Conservation (phyloP, 2,797 vertebrate species). For the Rhinophrynus dorsalis region DNA sequence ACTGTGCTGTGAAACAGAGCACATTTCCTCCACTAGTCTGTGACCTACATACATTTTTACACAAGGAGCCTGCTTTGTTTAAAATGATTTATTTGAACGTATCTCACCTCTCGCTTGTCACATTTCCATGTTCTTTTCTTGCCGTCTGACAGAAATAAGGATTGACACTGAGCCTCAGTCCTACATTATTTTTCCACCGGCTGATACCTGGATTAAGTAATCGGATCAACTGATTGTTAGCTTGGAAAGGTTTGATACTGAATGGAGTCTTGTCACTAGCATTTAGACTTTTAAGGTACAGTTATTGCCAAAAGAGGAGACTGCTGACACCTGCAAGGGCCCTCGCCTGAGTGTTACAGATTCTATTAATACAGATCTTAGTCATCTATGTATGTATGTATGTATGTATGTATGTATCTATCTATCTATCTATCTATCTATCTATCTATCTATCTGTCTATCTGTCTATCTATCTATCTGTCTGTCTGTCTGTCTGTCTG, state of each 20-base stretch:
- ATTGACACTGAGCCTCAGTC: constrained; percentile 47
- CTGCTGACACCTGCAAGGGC: constrained; percentile 19
- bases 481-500: too few species aligned
- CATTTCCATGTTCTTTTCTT: constrained; percentile 35
- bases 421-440: too few species aligned
- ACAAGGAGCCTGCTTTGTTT: constrained; percentile 1
- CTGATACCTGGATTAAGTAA: constrained; percentile 52
- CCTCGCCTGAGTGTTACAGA: constrained; percentile 27
- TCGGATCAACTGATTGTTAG: constrained; percentile 55
- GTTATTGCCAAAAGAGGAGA: constrained; percentile 48
- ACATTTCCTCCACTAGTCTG: not conserved
- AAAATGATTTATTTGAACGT: constrained; percentile 7
- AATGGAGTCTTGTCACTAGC: constrained; percentile 51
- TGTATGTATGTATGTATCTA: too few species aligned
- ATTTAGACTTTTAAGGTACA: constrained; percentile 49
- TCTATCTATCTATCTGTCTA: too few species aligned
- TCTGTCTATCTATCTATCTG: too few species aligned
- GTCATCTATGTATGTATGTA: too few species aligned
- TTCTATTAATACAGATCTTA: not conserved
- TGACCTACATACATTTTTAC: not conserved
- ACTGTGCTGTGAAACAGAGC: not conserved
- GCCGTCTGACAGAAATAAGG: constrained; percentile 50
- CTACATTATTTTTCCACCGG: constrained; percentile 35
- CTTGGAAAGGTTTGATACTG: constrained; percentile 54
- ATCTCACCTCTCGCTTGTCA: constrained; percentile 5